Evolutionary conservation across 2,113 vertebrate genomes (phyloP).

Genomic region (Neotragus pygmaeus): DNA sequence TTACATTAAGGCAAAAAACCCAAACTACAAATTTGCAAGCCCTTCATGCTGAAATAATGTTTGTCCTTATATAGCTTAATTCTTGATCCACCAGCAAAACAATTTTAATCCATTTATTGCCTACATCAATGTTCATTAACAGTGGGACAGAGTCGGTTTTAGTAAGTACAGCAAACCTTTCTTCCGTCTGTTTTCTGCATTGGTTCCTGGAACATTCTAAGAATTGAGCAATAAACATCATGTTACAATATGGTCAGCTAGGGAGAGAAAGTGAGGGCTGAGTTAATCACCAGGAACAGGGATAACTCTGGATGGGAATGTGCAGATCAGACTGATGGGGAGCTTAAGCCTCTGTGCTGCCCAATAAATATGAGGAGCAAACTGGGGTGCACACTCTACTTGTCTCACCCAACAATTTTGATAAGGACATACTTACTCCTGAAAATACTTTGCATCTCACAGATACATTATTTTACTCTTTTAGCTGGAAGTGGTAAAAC

Average conservation of each 20-base stretch:
- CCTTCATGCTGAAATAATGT: slow-evolving; percentile 44
- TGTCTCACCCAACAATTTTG: neutral
- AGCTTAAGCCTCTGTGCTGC: accelerated
- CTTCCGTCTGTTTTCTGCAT: neutral
- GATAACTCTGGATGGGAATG: neutral
- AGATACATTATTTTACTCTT: neutral
- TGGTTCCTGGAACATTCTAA: neutral
- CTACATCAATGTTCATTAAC: slow-evolving; percentile 2
- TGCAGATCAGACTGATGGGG: neutral
- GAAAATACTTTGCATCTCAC: neutral
- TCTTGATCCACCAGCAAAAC: slow-evolving; percentile 39
- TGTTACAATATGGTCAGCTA: neutral
- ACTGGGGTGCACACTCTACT: accelerated
- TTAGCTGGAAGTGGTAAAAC: neutral
- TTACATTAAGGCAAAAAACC: slow-evolving; percentile 49
- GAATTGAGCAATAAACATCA: neutral
- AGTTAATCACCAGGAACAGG: neutral
- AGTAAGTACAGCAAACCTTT: neutral
- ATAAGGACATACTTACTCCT: neutral
- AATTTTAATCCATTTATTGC: slow-evolving; percentile 51
- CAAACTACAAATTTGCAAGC: slow-evolving; percentile 44
- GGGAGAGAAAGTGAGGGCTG: neutral
- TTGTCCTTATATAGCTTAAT: slow-evolving; percentile 47
- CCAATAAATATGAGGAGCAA: no score
- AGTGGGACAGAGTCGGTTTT: neutral